Evolutionary conservation across 1,140 invertebrate species (phyloP).

Genomic region (Drosophila oshimai): DNA sequence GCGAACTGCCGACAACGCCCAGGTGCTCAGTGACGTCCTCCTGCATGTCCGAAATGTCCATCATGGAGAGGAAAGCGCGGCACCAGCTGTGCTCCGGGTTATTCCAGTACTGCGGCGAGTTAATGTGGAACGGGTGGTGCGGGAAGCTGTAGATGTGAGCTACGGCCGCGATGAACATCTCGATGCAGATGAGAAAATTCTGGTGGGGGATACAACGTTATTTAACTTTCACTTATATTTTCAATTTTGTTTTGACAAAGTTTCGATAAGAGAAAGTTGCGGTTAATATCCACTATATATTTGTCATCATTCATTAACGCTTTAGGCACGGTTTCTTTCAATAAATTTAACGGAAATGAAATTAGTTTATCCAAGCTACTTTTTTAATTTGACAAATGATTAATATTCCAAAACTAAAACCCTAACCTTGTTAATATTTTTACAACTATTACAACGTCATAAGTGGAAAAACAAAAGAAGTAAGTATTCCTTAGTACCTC

Average conservation of each 20-base stretch:
- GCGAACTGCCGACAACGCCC: constrained; percentile 91
- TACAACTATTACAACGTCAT: no score
- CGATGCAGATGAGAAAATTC: constrained; percentile 98
- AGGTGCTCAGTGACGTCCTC: constrained; percentile 96
- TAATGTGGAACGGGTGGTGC: constrained; percentile 89
- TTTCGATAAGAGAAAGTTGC: neutral
- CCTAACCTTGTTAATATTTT: no score
- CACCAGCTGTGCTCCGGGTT: constrained; percentile 83
- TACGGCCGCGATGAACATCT: constrained; percentile 98
- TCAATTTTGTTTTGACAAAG: neutral
- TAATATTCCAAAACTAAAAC: no score
- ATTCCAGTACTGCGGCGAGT: constrained; percentile 82
- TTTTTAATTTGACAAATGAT: no score
- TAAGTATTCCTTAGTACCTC: no score
- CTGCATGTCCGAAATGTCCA: constrained; percentile 96
- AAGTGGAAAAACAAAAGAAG: no score
- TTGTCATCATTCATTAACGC: neutral
- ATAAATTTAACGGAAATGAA: no score
- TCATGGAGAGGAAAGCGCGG: constrained; percentile 90
- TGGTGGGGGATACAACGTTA: constrained; percentile 76
- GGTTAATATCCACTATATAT: no score
- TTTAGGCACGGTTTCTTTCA: neutral
- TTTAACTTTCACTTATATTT: constrained; percentile 5
- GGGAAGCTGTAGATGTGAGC: constrained; percentile 98
- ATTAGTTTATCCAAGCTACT: no score